A percentile compares a stretch with the other conserved stretches of the same genome.
Conservation (phyloP, 2,797 vertebrate species). For the Tapirus indicus region DNA sequence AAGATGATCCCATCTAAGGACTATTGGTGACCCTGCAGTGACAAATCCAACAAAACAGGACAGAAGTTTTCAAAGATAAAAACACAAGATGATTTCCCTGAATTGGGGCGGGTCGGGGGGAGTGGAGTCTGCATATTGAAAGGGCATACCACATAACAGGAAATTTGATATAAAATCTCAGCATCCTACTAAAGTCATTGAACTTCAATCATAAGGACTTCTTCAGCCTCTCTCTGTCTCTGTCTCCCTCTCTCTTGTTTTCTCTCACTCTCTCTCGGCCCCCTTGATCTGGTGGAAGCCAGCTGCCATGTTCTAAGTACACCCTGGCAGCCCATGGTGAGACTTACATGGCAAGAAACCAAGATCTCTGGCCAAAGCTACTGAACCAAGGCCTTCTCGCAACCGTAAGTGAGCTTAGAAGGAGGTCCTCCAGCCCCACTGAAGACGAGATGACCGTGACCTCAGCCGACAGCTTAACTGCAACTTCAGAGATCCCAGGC, state of each 20-base stretch:
- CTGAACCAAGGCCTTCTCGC: neutral
- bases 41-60: neutral
- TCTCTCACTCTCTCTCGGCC: neutral
- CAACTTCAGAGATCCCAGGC: neutral
- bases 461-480: neutral
- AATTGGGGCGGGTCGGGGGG: neutral
- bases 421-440: neutral
- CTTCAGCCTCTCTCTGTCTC: neutral
- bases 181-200: neutral
- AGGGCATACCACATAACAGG: neutral
- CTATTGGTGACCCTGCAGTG: neutral
- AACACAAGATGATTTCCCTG: neutral
- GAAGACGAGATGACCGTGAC: neutral
- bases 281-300: neutral
- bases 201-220: neutral
- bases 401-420: neutral
- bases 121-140: neutral
- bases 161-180: neutral
- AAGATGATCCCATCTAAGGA: neutral
- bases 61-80: neutral
- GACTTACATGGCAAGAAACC: neutral
- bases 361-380: neutral
- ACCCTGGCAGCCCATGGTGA: neutral
- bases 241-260: neutral
- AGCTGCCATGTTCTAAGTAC: neutral